Base-by-base conservation (phyloP, 2,113 vertebrate species). In the Nicator chloris region DNA sequence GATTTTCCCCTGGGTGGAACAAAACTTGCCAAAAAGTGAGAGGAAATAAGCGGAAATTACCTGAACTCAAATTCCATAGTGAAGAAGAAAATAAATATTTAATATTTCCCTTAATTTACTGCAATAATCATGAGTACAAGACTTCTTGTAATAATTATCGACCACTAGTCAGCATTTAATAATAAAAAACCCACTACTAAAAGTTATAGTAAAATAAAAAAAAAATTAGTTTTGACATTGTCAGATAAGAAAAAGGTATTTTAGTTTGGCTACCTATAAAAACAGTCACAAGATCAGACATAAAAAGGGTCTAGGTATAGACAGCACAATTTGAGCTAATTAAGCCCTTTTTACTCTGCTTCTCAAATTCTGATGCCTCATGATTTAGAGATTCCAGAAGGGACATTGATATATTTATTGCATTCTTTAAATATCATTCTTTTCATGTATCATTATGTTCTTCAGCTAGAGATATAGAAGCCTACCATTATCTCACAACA, bases 181-280 rank as follows among this genome's bases (percentile, higher is more conserved):
- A 68, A 56, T 19, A 26, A 68, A 57, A 70, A 30, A 0, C 0
- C 7, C 18, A 45, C 6, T 54, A 35, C 8, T 35, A 54, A 90
- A 84, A 80, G 8, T 37, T 3, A 59, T 39, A 0, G n/a, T n/a
- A n/a, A n/a, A 2, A 68, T 16, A 65, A 64, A 70, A 39, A 47
- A 42, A 75, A 77, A n/a, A 11, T 28, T 6, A 64, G 11, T 70
- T 73, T 57, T 65, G 4, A 73, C 27, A 24, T 22, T 80, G 28
- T 65, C 30, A 92, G 53, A 82, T 47, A 93, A 86, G 51, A n/a
- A 65, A 81, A 96, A 86, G 31, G 9, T 93, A 90, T 88, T 95
- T 90, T 64, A 83, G 6, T 66, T 75, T 92, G 71, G 4, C 47
- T 86, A 59, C 24, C 60, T 86, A 24, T 40, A 71, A 86, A 93